These are phyloP conservation scores for Dromaius novaehollandiae DNA, from an alignment of 2,113 vertebrate species.

Conservation along the genomic window DNA sequence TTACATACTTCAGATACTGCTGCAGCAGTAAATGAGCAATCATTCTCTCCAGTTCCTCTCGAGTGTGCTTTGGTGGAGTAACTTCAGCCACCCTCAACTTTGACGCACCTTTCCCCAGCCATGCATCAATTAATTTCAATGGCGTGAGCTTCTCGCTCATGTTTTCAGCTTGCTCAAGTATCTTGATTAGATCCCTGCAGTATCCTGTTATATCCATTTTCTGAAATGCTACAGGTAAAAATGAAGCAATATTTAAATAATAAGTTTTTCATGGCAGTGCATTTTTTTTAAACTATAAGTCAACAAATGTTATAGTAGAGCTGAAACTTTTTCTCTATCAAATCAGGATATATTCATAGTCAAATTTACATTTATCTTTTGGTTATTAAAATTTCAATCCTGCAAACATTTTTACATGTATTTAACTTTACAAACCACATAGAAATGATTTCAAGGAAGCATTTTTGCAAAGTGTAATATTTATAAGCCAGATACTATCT, in stretches of 20 bases:
- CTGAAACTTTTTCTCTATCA: neutral
- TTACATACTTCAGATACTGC: constrained; percentile 87
- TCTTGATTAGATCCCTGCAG: constrained; percentile 84
- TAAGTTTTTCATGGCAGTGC: neutral
- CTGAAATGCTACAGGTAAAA: constrained; percentile 75
- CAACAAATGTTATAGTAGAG: neutral
- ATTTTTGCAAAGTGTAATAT: neutral
- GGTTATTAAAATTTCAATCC: neutral
- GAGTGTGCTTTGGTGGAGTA: constrained; percentile 75
- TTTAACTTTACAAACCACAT: neutral
- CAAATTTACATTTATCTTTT: neutral
- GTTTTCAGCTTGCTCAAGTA: constrained; percentile 84
- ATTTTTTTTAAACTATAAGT: neutral
- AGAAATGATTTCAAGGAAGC: neutral
- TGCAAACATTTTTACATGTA: neutral
- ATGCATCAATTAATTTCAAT: constrained; percentile 90
- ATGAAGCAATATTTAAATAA: neutral
- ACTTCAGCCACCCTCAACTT: constrained; percentile 85
- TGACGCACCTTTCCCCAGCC: constrained; percentile 88
- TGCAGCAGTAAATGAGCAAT: constrained; percentile 84
- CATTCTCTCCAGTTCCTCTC: constrained; percentile 84
- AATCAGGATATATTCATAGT: neutral
- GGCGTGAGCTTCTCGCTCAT: constrained; percentile 91
- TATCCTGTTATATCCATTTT: constrained; percentile 82
- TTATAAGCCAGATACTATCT: neutral